phyloP scores from a whole-genome alignment of 53 echinoderm and acorn worm genomes.

The Apostichopus leukothele region DNA sequence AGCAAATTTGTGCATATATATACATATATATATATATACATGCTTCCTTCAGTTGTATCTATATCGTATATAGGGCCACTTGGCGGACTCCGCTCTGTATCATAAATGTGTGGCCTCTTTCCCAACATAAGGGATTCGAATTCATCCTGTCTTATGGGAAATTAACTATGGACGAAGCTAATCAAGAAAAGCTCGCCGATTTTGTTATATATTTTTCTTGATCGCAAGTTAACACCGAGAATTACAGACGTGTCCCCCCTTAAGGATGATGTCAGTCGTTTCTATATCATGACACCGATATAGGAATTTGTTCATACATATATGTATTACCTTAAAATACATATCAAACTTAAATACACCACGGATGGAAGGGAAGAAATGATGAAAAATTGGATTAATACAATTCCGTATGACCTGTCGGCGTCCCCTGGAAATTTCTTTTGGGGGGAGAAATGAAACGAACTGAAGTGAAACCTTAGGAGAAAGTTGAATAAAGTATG shows the following conservation, averaged over 20 bases:
- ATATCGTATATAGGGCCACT: no score
- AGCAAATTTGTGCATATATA: no score
- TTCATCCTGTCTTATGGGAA: constrained; percentile 25
- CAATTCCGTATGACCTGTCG: not conserved
- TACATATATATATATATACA: no score
- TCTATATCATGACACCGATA: not conserved
- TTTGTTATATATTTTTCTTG: not conserved
- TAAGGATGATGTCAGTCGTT: not conserved
- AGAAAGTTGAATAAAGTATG: no score
- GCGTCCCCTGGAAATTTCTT: not conserved
- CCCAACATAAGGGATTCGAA: constrained; percentile 34
- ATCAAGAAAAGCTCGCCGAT: not conserved
- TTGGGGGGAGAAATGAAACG: not conserved
- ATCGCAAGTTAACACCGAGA: not conserved
- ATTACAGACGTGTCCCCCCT: not conserved
- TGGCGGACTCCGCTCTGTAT: no score
- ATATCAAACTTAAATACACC: not conserved
- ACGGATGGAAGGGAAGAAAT: not conserved
- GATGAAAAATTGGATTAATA: not conserved
- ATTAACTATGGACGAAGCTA: not conserved
- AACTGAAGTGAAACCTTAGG: not conserved
- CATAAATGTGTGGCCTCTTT: not conserved
- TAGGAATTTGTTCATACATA: not conserved
- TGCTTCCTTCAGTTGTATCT: no score
- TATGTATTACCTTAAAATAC: not conserved